These are phyloP conservation scores for Adoxophyes honmai DNA, from an alignment of 1,140 invertebrate genomes.

Conservation along the genomic window DNA sequence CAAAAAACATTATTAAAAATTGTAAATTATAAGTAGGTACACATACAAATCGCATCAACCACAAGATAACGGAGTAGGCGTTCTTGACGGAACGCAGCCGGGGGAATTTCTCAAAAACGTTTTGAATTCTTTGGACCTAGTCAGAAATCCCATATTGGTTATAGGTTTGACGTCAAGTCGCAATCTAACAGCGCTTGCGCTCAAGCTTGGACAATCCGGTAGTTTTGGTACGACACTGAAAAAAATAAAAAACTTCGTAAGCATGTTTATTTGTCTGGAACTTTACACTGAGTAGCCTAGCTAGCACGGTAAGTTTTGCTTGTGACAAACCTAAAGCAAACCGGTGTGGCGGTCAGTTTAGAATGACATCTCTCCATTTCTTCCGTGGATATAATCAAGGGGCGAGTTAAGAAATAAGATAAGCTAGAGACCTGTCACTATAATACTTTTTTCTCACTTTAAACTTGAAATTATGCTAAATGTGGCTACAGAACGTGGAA, in stretches of 20 bases:
- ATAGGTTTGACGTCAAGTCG: conserved; percentile 9
- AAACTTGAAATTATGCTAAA: too few species aligned
- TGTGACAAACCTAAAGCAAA: too few species aligned
- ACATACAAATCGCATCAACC: conserved; percentile 20
- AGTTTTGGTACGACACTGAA: conserved; percentile 34
- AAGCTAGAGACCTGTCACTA: too few species aligned
- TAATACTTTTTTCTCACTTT: too few species aligned
- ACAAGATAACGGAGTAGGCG: conserved; percentile 20
- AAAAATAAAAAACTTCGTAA: conserved; percentile 5
- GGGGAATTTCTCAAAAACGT: conserved; percentile 45
- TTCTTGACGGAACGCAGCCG: conserved; percentile 17
- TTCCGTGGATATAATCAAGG: too few species aligned
- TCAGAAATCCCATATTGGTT: conserved; percentile 43
- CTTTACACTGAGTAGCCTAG: too few species aligned
- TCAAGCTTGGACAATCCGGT: conserved; percentile 22
- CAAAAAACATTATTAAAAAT: conserved; percentile 20
- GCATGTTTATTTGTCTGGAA: too few species aligned
- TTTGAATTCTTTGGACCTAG: conserved; percentile 54
- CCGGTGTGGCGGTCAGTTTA: too few species aligned
- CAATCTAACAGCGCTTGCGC: not conserved
- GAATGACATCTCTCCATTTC: too few species aligned
- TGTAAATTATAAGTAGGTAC: conserved; percentile 11
- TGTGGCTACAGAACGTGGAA: too few species aligned
- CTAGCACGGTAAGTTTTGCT: too few species aligned
- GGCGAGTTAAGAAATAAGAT: too few species aligned